Conservation (phyloP, 1,140 invertebrate species). For the Megalonaias nervosa region DNA sequence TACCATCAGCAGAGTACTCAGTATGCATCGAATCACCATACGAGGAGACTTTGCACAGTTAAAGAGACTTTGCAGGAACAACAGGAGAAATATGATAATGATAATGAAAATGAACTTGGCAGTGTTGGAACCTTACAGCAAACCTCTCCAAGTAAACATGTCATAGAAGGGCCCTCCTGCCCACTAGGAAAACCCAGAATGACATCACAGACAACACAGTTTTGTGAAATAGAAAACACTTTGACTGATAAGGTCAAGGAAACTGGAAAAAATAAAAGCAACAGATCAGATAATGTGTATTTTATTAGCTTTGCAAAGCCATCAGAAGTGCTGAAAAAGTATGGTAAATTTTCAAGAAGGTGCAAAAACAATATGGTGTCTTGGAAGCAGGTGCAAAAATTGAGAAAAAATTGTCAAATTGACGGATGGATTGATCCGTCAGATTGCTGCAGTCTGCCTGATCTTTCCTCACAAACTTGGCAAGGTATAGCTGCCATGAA, state of each 20-base stretch:
- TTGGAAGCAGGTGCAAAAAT: conserved; percentile 57
- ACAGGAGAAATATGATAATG: no score
- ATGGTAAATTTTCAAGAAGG: conserved; percentile 15
- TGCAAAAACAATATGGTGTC: conserved; percentile 42
- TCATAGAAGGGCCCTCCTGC: no score
- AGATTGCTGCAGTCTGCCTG: conserved; percentile 58
- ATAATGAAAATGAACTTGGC: no score
- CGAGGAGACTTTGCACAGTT: conserved; percentile 25
- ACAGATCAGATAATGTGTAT: conserved; percentile 25
- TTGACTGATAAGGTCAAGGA: background rate
- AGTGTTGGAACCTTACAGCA: no score
- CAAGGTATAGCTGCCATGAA: conserved; percentile 43
- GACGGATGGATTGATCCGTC: conserved; percentile 34
- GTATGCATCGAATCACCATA: conserved; percentile 13
- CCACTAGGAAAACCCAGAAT: no score
- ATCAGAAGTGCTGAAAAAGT: conserved; percentile 26
- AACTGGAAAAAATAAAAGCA: background rate
- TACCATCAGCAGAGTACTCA: conserved; percentile 14
- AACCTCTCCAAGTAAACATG: no score
- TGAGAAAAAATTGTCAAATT: conserved; percentile 48
- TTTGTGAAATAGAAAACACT: no score
- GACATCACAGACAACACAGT: no score
- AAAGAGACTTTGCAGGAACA: conserved; percentile 13
- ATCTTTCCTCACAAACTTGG: conserved; percentile 51
- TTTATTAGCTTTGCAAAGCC: conserved; percentile 33